These are phyloP conservation scores for Borostomias antarcticus DNA, from an alignment of 2,797 vertebrate species.

Conservation along the genomic window DNA sequence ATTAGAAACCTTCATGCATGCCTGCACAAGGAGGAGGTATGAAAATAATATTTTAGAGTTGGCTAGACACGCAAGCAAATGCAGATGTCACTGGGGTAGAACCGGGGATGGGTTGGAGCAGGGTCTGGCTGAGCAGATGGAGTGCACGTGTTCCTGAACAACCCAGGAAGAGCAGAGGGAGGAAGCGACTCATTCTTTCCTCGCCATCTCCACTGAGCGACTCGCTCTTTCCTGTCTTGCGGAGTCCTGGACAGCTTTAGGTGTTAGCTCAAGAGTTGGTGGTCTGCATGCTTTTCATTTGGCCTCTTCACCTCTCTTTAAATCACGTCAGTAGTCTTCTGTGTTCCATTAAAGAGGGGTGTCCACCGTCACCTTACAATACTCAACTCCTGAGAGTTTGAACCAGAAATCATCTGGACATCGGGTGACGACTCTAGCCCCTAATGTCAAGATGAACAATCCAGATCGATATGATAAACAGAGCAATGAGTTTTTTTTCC, in stretches of 20 bases:
- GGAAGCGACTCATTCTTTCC: constrained; percentile 39
- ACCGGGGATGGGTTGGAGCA: neutral
- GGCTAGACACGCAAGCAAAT: neutral
- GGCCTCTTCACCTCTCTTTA: neutral
- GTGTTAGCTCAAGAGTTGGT: constrained; percentile 6
- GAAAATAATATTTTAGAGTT: neutral
- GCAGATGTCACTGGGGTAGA: neutral
- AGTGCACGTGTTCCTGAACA: constrained; percentile 3
- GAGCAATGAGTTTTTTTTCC: too few relatives aligned
- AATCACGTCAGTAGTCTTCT: neutral
- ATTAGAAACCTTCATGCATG: constrained; percentile 1
- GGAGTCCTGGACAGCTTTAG: constrained; percentile 15
- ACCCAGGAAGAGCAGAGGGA: constrained; percentile 46
- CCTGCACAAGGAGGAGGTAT: neutral
- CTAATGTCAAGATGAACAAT: too few relatives aligned
- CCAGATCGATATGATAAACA: too few relatives aligned
- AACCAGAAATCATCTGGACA: too few relatives aligned
- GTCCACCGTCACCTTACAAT: neutral
- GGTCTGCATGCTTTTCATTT: neutral
- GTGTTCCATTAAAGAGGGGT: neutral
- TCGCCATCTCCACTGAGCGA: constrained; percentile 19
- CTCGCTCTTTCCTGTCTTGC: constrained; percentile 27
- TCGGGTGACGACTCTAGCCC: too few relatives aligned
- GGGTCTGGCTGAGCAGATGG: constrained; percentile 9
- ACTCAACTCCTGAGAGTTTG: too few relatives aligned